Conservation (phyloP, 1,140 invertebrate genomes). For the Drosophila ananassae region DNA sequence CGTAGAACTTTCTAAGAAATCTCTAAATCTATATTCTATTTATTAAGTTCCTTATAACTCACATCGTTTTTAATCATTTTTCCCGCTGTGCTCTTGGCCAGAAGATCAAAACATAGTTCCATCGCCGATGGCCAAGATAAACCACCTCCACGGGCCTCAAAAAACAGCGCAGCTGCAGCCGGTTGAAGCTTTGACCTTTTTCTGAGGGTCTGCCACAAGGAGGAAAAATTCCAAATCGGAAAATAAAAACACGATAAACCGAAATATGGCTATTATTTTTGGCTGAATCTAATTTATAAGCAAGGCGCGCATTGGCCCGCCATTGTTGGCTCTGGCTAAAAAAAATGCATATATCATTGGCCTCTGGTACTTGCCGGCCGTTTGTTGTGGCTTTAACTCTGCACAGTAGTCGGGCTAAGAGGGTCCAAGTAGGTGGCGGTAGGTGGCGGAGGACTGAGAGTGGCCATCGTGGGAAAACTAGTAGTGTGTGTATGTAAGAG, state of each 20-base stretch:
- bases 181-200: conserved; percentile 75
- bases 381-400: conserved; percentile 63
- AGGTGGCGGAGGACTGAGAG: conserved; percentile 11
- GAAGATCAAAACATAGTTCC: conserved; percentile 51
- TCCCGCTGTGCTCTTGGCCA: conserved; percentile 15
- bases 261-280: conserved; percentile 81
- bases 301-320: conserved; percentile 52
- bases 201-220: conserved; percentile 69
- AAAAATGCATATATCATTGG: conserved; percentile 82
- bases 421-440: background rate
- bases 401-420: conserved; percentile 59
- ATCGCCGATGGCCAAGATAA: conserved; percentile 68
- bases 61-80: background rate
- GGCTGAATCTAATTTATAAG: conserved; percentile 80
- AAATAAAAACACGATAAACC: conserved; percentile 12
- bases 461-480: conserved; percentile 75
- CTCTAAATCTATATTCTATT: too few species aligned
- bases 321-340: conserved; percentile 48
- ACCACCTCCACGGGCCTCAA: conserved; percentile 37
- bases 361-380: conserved; percentile 72
- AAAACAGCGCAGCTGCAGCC: conserved; percentile 64
- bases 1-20: too few species aligned
- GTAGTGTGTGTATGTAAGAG: conserved; percentile 34
- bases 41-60: too few species aligned
- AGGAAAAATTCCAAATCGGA: conserved; percentile 18